Base-by-base conservation (phyloP, 2,113 vertebrate genomes). In the Grammatotria lemairii region DNA sequence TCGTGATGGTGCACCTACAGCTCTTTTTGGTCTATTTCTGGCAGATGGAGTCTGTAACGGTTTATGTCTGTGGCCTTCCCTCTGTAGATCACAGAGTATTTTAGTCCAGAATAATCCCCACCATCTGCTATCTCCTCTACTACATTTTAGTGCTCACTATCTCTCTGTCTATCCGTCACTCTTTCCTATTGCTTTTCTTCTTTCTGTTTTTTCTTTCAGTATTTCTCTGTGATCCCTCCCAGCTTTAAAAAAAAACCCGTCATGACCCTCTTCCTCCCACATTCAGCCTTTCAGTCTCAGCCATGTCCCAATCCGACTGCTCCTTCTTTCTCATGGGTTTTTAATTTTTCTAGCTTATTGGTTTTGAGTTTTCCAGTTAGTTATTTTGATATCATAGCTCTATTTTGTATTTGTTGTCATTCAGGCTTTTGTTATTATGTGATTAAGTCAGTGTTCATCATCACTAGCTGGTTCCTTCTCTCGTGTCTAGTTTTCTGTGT, bases 91-190 rank as follows among this genome's bases (percentile, higher is more conserved):
- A 95, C 93, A 88, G 92, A 94, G 96, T 95, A 96, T 96, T 96
- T 96, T 95, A 93, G 94, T 95, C 91, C 84, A 85, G 93, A 95
- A 95, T 96, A 96, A 97, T 97, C 96, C 95, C 88, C 92, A 95
- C 96, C 96, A 97, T 96, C 96, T 96, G 96, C 94, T 95, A 91
- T 94, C 94, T 94, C 88, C 89, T 94, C 89, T 89, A 88, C 93
- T 95, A 92, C 65, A 84, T 91, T 96, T 88, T 79, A 94, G 81
- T 54, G 21, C 84, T 89, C 85, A 82, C 65, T 84, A 90, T 93
- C 88, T 85, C 86, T 84, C 85, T 35, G 53, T 88, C 83, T 94
- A 80, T 93, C 90, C 19, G 3, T 85, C 81, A 33, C 51, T 93
- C 65, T 89, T 91, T 86, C 35, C 79, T 35, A 21, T 81, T 90